A percentile compares a stretch with the other conserved stretches of the same genome.
Evolutionary conservation across 2,113 vertebrate species (phyloP).

Genomic region (Cervus canadensis): DNA sequence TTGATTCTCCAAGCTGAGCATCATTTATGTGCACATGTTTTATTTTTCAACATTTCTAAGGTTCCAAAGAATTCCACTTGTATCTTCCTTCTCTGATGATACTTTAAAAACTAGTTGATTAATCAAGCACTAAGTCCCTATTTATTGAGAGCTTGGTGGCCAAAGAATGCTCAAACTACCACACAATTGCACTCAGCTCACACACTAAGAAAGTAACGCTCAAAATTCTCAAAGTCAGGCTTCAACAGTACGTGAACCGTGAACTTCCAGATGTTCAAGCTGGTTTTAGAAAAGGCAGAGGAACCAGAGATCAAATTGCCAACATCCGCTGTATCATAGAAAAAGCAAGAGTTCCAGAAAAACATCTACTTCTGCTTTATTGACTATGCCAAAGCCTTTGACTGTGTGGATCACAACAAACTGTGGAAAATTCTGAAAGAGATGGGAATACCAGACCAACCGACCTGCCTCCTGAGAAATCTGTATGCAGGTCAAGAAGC

Average conservation of each 20-base stretch:
- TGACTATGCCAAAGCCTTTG: neutral
- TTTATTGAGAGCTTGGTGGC: neutral
- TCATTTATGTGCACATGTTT: neutral
- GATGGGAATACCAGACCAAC: neutral
- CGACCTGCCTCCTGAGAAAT: neutral
- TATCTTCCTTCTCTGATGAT: neutral
- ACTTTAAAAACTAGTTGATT: neutral
- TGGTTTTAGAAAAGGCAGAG: neutral
- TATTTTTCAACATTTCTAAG: neutral
- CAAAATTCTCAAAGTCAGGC: neutral
- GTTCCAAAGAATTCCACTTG: neutral
- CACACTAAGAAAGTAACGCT: neutral
- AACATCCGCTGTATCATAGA: neutral
- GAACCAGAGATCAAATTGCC: neutral
- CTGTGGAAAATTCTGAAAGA: neutral
- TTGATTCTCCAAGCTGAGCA: neutral
- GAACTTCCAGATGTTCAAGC: neutral
- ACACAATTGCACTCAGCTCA: neutral
- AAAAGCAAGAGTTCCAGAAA: neutral
- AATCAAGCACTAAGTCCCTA: neutral
- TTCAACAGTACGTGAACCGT: fast-evolving
- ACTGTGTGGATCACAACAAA: neutral
- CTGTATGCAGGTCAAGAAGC: neutral
- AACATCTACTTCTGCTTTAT: neutral
- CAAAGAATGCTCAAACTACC: neutral